phyloP scores from a whole-genome alignment of 92 coral and sea anemone genomes.

The Palythoa caribaeorum region DNA sequence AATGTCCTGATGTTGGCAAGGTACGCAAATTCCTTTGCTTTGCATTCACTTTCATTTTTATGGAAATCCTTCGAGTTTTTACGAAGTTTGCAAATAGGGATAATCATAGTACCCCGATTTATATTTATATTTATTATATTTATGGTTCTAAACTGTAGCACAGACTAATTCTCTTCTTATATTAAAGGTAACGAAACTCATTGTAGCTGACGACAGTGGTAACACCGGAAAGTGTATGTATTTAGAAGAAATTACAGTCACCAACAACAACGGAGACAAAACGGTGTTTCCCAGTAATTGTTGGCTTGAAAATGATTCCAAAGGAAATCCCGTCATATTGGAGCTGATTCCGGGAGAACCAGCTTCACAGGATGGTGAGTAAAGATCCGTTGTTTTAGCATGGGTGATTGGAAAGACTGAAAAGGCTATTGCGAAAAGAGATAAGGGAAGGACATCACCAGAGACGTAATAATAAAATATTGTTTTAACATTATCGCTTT shows the following conservation, averaged over 20 bases:
- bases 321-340: conserved; percentile 55
- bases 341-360: conserved; percentile 82
- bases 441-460: too few species aligned
- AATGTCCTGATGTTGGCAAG: conserved; percentile 87
- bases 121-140: too few species aligned
- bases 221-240: conserved; percentile 72
- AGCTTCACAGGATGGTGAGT: conserved; percentile 68
- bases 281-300: conserved; percentile 81
- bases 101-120: not conserved
- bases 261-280: conserved; percentile 70
- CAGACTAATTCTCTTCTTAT: not conserved
- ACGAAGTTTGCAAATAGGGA: not conserved
- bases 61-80: not conserved
- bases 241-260: conserved; percentile 78
- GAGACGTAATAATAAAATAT: too few species aligned
- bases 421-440: too few species aligned
- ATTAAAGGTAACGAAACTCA: conserved; percentile 75
- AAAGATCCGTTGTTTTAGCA: conserved; percentile 31
- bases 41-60: not conserved
- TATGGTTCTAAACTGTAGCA: not conserved
- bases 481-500: too few species aligned
- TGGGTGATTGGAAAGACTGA: too few species aligned
- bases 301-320: conserved; percentile 81
- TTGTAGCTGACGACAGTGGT: conserved; percentile 79
- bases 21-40: conserved; percentile 25